These are phyloP conservation scores for Plotosus lineatus DNA, from an alignment of 2,113 vertebrate genomes.

Conservation along the genomic window DNA sequence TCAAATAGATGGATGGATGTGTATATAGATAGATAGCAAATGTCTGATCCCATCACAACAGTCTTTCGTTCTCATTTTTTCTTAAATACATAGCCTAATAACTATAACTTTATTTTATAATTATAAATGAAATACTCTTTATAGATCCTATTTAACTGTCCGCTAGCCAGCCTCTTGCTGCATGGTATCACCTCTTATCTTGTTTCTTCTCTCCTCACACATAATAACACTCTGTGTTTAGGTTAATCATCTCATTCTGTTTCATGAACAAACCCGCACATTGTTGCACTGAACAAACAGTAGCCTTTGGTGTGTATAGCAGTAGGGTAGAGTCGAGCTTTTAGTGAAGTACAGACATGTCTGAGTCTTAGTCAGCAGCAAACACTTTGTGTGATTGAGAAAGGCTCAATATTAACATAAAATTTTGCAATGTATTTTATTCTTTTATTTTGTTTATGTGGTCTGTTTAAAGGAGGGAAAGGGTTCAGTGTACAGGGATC, in stretches of 20 bases:
- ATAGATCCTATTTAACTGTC: not conserved
- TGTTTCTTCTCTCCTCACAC: not conserved
- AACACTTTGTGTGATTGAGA: constrained; percentile 18
- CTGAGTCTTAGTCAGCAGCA: constrained; percentile 30
- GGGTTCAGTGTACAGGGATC: not conserved
- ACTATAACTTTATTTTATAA: not conserved
- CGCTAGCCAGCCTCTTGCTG: not conserved
- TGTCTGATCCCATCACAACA: no score
- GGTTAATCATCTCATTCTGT: constrained; percentile 12
- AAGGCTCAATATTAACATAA: not conserved
- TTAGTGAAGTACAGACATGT: constrained; percentile 33
- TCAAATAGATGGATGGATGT: not conserved
- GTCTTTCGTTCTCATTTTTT: not conserved
- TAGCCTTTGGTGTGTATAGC: not conserved
- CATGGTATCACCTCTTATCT: constrained; percentile 17
- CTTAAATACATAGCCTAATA: constrained; percentile 7
- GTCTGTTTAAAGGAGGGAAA: not conserved
- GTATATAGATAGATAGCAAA: not conserved
- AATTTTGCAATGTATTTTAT: constrained; percentile 5
- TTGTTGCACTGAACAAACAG: constrained; percentile 30
- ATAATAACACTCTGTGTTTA: constrained; percentile 3
- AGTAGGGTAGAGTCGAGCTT: constrained; percentile 2
- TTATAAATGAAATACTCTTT: constrained; percentile 10
- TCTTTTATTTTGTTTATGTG: no score
- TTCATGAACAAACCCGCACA: not conserved